Evolutionary conservation across 2,888 invertebrate genomes (phyloP).

Genomic region (Aporophyla nigra): DNA sequence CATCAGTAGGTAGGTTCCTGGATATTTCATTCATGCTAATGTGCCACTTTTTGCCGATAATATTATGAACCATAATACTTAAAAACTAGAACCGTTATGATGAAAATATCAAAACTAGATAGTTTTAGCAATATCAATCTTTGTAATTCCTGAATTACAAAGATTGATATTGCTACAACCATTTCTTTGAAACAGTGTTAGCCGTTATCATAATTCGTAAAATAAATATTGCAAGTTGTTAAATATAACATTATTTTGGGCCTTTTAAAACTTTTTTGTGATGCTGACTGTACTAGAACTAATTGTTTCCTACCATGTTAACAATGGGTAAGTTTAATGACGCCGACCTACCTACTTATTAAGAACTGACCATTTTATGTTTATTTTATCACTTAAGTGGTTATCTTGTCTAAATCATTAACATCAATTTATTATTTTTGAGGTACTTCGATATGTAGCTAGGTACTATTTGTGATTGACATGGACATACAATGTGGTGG

Average conservation of each 20-base stretch:
- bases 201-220: neutral
- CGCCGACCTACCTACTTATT: neutral
- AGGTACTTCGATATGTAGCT: neutral
- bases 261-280: neutral
- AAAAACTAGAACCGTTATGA: neutral
- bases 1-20: neutral
- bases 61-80: neutral
- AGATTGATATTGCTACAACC: neutral
- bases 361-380: neutral
- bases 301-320: constrained; percentile 31
- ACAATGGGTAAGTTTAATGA: constrained; percentile 25
- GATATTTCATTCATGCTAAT: neutral
- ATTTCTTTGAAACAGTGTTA: neutral
- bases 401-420: constrained; percentile 14
- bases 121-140: too few species aligned
- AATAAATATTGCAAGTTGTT: neutral
- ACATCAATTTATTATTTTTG: constrained; percentile 1
- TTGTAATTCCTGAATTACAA: too few species aligned
- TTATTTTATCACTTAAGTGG: constrained; percentile 23
- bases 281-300: constrained; percentile 15
- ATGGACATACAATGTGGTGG: neutral
- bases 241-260: neutral
- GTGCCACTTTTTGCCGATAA: neutral
- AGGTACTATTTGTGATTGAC: constrained; percentile 4
- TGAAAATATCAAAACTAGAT: neutral